Percentiles rank a stretch among this genome's conserved stretches.
Evolutionary conservation across 1,140 invertebrate genomes (phyloP).

Genomic region (Himalopsyche phryganea): DNA sequence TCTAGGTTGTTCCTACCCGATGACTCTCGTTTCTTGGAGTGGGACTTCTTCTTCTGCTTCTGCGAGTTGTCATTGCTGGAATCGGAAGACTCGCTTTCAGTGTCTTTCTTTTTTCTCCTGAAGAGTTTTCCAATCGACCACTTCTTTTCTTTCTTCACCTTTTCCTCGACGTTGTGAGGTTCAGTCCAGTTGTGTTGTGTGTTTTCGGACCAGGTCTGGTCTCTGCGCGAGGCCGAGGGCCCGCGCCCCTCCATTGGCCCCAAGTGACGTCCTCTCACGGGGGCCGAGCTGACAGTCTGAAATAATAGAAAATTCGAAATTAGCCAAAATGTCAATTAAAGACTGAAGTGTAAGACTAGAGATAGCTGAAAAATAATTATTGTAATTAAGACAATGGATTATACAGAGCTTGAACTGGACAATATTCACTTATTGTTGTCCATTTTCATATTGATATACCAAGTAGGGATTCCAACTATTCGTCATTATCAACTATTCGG

Average conservation of each 20-base stretch:
- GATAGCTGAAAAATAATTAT: no score
- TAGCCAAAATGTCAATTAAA: no score
- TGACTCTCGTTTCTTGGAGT: slow-evolving; percentile 40
- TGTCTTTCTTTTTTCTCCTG: slow-evolving; percentile 62
- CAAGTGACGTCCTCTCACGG: slow-evolving; percentile 19
- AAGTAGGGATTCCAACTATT: no score
- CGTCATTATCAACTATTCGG: no score
- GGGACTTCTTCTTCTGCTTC: slow-evolving; percentile 48
- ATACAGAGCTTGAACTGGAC: no score
- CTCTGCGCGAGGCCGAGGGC: background rate
- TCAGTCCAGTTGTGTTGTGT: background rate
- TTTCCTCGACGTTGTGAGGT: no score
- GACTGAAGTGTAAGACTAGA: no score
- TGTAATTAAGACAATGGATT: no score
- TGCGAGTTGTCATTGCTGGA: slow-evolving; percentile 58
- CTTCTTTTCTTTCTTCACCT: slow-evolving; percentile 51
- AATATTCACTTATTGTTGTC: no score
- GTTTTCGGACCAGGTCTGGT: slow-evolving; percentile 1
- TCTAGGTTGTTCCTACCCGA: slow-evolving; percentile 50
- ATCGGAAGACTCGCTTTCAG: slow-evolving; percentile 56
- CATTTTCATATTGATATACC: no score
- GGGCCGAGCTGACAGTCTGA: slow-evolving; percentile 32
- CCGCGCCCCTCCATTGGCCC: slow-evolving; percentile 12
- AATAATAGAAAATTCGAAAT: slow-evolving; percentile 18
- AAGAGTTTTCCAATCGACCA: slow-evolving; percentile 72